A percentile compares a stretch with the other conserved stretches of the same genome.
Evolutionary conservation across 2,797 vertebrate species (phyloP).

Genomic region (Eulemur mongoz): DNA sequence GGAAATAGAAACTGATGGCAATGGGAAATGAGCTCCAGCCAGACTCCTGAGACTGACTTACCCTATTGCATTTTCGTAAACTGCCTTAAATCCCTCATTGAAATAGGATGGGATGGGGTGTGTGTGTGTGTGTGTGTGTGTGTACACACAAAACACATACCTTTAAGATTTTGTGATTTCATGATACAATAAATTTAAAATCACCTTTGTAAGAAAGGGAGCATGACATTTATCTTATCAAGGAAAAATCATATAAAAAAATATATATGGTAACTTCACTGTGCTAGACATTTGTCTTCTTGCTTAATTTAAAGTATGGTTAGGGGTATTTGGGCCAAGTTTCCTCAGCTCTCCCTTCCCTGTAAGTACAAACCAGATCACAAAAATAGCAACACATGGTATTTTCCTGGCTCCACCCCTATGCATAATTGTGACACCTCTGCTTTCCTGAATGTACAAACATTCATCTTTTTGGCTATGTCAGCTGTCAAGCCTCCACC

Average conservation of each 20-base stretch:
- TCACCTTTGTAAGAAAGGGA: not conserved
- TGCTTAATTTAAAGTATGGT: conserved; percentile 31
- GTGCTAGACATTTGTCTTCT: not conserved
- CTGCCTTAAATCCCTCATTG: not conserved
- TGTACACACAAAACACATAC: not conserved
- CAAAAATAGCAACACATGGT: conserved; percentile 30
- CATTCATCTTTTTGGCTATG: not conserved
- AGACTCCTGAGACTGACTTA: not conserved
- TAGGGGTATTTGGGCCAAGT: not conserved
- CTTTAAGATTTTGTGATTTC: conserved; percentile 13
- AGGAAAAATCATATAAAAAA: conserved; percentile 27
- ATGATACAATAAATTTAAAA: conserved; percentile 35
- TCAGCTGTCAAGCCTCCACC: not conserved
- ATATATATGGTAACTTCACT: not conserved
- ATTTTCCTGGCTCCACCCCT: not conserved
- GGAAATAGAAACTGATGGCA: not conserved
- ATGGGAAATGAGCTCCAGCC: not conserved
- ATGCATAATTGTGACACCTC: not conserved
- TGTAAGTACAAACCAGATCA: not conserved
- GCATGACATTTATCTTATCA: not conserved
- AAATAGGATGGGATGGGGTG: not conserved
- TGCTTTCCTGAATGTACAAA: not conserved
- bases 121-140: not conserved
- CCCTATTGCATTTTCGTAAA: not conserved
- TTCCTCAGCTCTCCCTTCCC: not conserved